These are phyloP conservation scores for Euborellia annulipes DNA, from an alignment of 1,140 invertebrate species.

Conservation along the genomic window DNA sequence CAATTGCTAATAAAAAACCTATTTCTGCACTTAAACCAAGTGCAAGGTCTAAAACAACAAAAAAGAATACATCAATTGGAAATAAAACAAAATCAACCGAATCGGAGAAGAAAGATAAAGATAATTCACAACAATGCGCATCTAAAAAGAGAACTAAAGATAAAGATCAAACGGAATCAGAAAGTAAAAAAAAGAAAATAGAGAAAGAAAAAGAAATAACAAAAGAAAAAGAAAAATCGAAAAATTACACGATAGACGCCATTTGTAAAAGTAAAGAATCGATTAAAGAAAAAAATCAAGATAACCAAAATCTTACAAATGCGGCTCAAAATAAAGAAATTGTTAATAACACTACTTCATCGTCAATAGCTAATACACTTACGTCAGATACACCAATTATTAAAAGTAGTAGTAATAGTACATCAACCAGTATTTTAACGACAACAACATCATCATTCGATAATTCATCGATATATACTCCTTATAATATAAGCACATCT, in stretches of 20 bases:
- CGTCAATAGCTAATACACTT: constrained; percentile 4
- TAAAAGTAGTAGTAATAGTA: constrained; percentile 13
- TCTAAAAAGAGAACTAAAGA: constrained; percentile 10
- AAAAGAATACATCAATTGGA: constrained; percentile 8
- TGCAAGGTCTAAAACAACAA: constrained; percentile 11
- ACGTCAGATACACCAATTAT: no score
- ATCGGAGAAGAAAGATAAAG: constrained; percentile 13
- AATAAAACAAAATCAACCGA: constrained; percentile 11
- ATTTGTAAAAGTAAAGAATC: constrained; percentile 9
- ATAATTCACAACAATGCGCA: constrained; percentile 10
- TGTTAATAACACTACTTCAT: constrained; percentile 14
- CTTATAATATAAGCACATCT: no score
- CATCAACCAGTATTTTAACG: no score
- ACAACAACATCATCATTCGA: no score
- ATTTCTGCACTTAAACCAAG: constrained; percentile 41
- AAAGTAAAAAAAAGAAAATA: constrained; percentile 11
- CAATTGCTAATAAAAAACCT: constrained; percentile 52
- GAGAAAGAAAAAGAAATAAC: constrained; percentile 10
- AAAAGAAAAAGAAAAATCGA: constrained; percentile 4
- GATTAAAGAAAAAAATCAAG: background rate
- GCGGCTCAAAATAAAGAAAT: constrained; percentile 23
- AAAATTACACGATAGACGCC: constrained; percentile 10
- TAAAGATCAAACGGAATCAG: constrained; percentile 8
- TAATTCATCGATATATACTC: no score
- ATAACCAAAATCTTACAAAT: constrained; percentile 8